These are phyloP conservation scores for Tanytarsus gracilentus DNA, from an alignment of 2,888 invertebrate genomes.

Conservation along the genomic window DNA sequence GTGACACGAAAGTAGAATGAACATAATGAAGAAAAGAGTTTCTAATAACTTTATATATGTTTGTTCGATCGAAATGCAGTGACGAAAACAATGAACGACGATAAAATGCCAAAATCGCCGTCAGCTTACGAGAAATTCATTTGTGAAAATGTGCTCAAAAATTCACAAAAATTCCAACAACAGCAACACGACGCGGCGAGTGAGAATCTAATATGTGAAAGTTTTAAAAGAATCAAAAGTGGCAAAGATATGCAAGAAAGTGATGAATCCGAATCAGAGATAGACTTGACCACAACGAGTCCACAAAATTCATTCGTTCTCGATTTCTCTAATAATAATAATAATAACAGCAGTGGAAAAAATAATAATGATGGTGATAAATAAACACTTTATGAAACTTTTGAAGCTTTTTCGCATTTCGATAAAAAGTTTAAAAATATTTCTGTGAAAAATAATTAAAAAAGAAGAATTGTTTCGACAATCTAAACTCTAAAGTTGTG, in stretches of 20 bases:
- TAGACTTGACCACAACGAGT: constrained; percentile 7
- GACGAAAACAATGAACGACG: neutral
- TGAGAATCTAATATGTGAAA: neutral
- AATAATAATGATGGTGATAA: neutral
- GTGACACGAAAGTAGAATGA: too few species aligned
- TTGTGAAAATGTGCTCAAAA: constrained; percentile 5
- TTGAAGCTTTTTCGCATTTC: too few species aligned
- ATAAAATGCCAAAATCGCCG: constrained; percentile 11
- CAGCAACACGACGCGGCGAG: neutral
- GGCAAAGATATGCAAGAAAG: neutral
- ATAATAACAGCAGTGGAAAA: constrained; percentile 16
- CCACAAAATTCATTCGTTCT: constrained; percentile 30
- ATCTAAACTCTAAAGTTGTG: too few species aligned
- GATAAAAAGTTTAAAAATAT: too few species aligned
- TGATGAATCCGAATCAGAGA: constrained; percentile 19
- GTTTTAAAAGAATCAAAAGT: neutral
- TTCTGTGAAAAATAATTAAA: too few species aligned
- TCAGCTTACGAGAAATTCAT: constrained; percentile 14
- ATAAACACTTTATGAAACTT: neutral
- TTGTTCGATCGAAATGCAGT: constrained; percentile 7
- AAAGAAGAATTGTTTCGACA: too few species aligned
- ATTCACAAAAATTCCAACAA: neutral
- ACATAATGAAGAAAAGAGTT: neutral
- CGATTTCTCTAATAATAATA: constrained; percentile 40
- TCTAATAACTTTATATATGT: constrained; percentile 18